Base-by-base conservation (phyloP, 2,888 invertebrate species). In the Empis stercorea region DNA sequence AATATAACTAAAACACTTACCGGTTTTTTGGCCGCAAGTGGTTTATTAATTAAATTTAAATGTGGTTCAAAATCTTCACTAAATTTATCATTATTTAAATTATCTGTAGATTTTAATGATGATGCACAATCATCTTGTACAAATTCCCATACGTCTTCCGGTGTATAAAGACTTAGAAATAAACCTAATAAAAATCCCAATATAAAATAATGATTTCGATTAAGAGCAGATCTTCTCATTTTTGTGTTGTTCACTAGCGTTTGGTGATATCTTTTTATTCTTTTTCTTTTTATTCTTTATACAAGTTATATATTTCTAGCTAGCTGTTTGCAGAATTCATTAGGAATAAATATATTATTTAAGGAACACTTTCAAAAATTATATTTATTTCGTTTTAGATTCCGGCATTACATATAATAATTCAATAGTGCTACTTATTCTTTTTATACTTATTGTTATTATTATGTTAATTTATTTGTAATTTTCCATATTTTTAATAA, bases 31-130 rank as follows among this genome's bases (percentile, higher is more conserved):
- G 70, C 68, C 46, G 64, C 61, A 53, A 70, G 58, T 50, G 70
- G 70, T 58, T 70, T 70, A 47, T 68, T 68, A 44, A 65, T 63
- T 48, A 70, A 59, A 59, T 70, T 70, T 49, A 70, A 58, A 55
- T 66, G 68, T 44, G 68, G 69, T 55, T 70, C 67, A 54, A 70
- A 69, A 48, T 68, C 68, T 55, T 67, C 66, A 23, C 67, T 66
- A 44, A 62, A 72, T 57, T 64, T 66, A 52, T 64, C 64, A 52
- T 63, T 63, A n/a, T 63, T 56, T 53, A 62, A 60, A 55, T 64
- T 65, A 54, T 66, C 66, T 50, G 63, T 69, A 43, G 56, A 61
- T 53, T 64, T 63, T 51, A 64, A 64, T 27, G 71, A 67, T 50
- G 65, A 64, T 27, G 71, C 66, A 52, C 68, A 70, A 56, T 66